Conservation (phyloP, 1,140 invertebrate species). For the Araneus ventricosus region DNA sequence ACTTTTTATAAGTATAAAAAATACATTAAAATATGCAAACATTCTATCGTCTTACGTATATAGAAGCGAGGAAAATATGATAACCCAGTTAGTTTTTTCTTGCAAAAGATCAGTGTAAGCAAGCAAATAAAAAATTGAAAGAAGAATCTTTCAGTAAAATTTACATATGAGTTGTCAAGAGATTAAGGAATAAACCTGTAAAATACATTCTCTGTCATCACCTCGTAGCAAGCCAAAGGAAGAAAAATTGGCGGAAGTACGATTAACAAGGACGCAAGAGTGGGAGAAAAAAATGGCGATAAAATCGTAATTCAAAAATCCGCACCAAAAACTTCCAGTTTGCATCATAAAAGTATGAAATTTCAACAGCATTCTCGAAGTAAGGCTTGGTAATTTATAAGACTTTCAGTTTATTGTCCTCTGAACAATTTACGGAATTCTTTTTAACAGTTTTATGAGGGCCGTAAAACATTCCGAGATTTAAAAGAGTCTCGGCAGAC, state of each 20-base stretch:
- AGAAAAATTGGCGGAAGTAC: conserved; percentile 5
- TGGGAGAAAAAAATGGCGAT: not conserved
- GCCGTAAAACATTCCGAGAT: conserved; percentile 31
- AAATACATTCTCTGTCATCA: not conserved
- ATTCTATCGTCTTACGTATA: not conserved
- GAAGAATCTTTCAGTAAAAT: not conserved
- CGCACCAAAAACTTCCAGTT: not conserved
- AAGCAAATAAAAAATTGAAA: not conserved
- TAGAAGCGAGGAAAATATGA: not conserved
- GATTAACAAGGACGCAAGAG: not conserved
- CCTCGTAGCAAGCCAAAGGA: not conserved
- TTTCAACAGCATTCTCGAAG: not conserved
- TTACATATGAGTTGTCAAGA: conserved; percentile 26
- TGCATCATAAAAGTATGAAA: conserved; percentile 19
- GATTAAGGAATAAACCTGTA: conserved; percentile 21
- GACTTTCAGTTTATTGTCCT: conserved; percentile 28
- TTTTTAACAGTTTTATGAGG: conserved; percentile 37
- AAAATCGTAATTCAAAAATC: conserved; percentile 47
- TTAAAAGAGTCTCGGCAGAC: conserved; percentile 8
- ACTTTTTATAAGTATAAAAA: not conserved
- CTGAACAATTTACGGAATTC: conserved; percentile 37
- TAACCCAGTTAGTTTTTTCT: not conserved
- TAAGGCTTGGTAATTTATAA: conserved; percentile 34
- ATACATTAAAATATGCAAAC: conserved; percentile 14
- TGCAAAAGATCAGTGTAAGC: not conserved